Evolutionary conservation across 1,140 invertebrate species (phyloP).

Genomic region (Diplogasteroides magnus): DNA sequence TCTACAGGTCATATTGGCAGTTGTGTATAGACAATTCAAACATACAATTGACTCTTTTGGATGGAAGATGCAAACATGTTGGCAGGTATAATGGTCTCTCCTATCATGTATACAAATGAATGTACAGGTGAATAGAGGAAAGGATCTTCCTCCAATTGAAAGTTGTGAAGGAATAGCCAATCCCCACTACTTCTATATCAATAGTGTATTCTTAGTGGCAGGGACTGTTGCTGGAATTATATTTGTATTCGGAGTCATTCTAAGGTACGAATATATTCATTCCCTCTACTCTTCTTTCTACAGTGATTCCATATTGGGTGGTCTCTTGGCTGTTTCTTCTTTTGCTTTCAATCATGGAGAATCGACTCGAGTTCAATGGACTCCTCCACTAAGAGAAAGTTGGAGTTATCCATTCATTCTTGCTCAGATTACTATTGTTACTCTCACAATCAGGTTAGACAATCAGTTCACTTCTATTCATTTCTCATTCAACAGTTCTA

Average conservation of each 20-base stretch:
- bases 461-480: neutral
- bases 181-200: constrained; percentile 52
- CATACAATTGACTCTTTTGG: constrained; percentile 55
- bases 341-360: constrained; percentile 77
- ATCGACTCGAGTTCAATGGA: constrained; percentile 75
- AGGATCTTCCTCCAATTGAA: constrained; percentile 63
- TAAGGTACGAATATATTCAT: constrained; percentile 36
- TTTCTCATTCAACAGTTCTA: neutral
- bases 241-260: constrained; percentile 42
- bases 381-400: constrained; percentile 74
- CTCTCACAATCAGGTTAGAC: constrained; percentile 56
- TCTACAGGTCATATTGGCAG: constrained; percentile 63
- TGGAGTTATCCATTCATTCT: constrained; percentile 71
- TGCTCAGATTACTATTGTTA: constrained; percentile 58
- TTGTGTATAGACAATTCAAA: constrained; percentile 61
- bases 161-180: constrained; percentile 67
- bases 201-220: constrained; percentile 43
- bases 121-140: constrained; percentile 66
- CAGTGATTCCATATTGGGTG: constrained; percentile 68
- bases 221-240: constrained; percentile 43
- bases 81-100: too few relatives aligned
- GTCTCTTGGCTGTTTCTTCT: constrained; percentile 65
- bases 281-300: constrained; percentile 12
- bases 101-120: too few relatives aligned
- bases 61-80: constrained; percentile 61